Conservation (phyloP, 2,113 vertebrate genomes). For the Lagopus muta region DNA sequence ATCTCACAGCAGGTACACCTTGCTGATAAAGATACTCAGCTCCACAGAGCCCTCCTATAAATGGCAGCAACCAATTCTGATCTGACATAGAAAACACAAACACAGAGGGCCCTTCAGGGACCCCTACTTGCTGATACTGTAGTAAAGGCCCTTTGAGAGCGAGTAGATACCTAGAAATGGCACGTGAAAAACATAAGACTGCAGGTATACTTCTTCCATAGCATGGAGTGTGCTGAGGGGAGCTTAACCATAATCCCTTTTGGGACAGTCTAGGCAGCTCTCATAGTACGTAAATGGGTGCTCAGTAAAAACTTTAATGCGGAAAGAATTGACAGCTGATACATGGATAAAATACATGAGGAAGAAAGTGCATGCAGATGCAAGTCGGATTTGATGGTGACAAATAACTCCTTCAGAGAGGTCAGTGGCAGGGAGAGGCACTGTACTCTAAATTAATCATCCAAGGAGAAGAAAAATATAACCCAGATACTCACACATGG, state of each 20-base stretch:
- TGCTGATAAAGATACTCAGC: background rate
- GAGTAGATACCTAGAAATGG: background rate
- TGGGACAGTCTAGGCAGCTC: background rate
- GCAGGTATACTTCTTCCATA: accelerated
- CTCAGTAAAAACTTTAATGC: background rate
- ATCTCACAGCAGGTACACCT: background rate
- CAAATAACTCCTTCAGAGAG: background rate
- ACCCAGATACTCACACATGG: conserved; percentile 93
- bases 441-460: background rate
- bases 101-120: accelerated
- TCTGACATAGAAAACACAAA: background rate
- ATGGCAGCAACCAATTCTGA: background rate
- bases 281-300: background rate
- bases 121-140: background rate
- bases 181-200: background rate
- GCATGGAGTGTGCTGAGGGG: background rate
- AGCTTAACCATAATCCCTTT: background rate
- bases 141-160: background rate
- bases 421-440: background rate
- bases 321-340: background rate
- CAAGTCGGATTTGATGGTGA: background rate
- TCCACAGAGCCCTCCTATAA: background rate
- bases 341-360: background rate
- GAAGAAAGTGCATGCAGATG: background rate
- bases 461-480: background rate